Evolutionary conservation across 1,140 invertebrate species (phyloP).

Genomic region (Laodelphax striatellus): DNA sequence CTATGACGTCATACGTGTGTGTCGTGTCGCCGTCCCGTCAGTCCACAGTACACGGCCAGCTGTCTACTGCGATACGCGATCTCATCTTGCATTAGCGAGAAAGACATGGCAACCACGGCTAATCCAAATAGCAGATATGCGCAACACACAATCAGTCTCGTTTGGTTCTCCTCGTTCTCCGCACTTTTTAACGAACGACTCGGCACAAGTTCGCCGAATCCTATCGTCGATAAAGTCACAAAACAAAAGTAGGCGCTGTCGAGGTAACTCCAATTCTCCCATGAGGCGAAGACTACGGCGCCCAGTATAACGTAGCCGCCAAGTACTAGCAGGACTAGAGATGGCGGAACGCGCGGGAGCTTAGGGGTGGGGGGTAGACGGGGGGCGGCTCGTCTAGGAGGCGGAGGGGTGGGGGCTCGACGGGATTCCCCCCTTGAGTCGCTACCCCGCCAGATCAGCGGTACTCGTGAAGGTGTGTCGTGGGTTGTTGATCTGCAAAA

Average conservation of each 20-base stretch:
- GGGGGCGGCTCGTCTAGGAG: conserved; percentile 25
- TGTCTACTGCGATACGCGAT: conserved; percentile 61
- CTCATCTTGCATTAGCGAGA: conserved; percentile 84
- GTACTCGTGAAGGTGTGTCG: conserved; percentile 57
- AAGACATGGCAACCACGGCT: conserved; percentile 84
- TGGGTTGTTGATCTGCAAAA: conserved; percentile 40
- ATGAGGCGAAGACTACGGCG: conserved; percentile 54
- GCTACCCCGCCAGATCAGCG: conserved; percentile 42
- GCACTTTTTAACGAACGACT: conserved; percentile 40
- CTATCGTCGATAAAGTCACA: conserved; percentile 75
- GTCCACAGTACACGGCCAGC: conserved; percentile 47
- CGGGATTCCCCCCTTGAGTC: neutral
- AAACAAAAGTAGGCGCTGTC: conserved; percentile 83
- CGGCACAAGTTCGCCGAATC: conserved; percentile 70
- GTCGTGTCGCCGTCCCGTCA: conserved; percentile 21
- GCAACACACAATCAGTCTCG: conserved; percentile 61
- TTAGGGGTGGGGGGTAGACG: conserved; percentile 18
- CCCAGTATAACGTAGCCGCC: conserved; percentile 57
- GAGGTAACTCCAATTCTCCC: conserved; percentile 66
- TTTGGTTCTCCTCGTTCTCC: conserved; percentile 39
- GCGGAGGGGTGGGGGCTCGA: conserved; percentile 9
- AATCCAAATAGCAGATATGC: conserved; percentile 78
- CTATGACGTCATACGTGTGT: conserved; percentile 10
- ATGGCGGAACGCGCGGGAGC: conserved; percentile 52
- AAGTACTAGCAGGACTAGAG: conserved; percentile 54